Evolutionary conservation across 2,113 vertebrate species (phyloP), one percentile per base, ranked within the genome.

Genomic region (Ahaetulla prasina): DNA sequence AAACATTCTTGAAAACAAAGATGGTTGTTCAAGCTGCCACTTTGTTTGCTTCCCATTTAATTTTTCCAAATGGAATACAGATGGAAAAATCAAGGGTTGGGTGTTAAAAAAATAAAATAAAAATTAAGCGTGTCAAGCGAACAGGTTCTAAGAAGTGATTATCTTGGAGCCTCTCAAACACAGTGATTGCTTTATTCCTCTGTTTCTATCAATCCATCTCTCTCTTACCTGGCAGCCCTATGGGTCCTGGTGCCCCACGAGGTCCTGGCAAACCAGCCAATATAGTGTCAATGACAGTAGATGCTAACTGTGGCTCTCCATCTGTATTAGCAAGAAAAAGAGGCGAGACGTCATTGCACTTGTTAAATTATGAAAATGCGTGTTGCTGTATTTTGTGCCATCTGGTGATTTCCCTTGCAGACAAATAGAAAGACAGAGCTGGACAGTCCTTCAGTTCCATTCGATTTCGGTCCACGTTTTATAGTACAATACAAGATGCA

Each of bases 261-360:
- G 97, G 97, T 35, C 98, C 98, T 0, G 98, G 98, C 94, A 98
- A 80, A 0, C 98, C 98, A 0, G 97, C 96, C 95, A 98, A 94
- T 93, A 98, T 95, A 1, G 97, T 98, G 95, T 98, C 97, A 80
- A 98, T 97, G 2, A 98, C 95, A 0, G 97, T 97, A 74, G 98
- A 97, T n/a, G 96, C 95, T 93, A 98, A 92, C 92, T 97, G 98
- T 10, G 97, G 39, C 57, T 98, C 97, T 50, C 96, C 97, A 74
- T 96, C 98, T 98, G 95, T 0, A 3, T 49, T 8, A 88, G 92
- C 95, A 94, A 96, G 92, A 87, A 93, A 20, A n/a, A 63, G 11
- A 9, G 39, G 45, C 30, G n/a, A 49, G 53, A 55, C 35, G 4
- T 80, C 22, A 89, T 7, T 39, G 30, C 4, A 35, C 0, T 30